Base-by-base conservation (phyloP, 37 sponge, comb jelly and placozoan species). In the Ianthella basta region DNA sequence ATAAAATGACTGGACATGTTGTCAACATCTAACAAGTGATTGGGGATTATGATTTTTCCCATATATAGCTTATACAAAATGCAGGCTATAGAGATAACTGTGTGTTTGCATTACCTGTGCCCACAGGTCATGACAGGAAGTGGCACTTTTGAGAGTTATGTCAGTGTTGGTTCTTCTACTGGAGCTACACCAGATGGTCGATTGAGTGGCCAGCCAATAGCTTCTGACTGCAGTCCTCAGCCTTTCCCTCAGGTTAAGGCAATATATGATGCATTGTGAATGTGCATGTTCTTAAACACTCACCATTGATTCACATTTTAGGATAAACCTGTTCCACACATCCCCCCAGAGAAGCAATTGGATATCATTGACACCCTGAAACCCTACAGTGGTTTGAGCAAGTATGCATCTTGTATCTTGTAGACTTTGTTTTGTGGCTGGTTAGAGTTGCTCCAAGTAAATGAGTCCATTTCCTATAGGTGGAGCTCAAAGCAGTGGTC, bases 141-240 rank as follows among this genome's bases (percentile, higher is more conserved):
- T 56, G 87, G 87, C 8, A 87, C 82, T 57, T 87, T 81, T 81
- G 87, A 87, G 72, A 87, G 72, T 35, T 87, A 87, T 27, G 57
- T 69, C 40, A 70, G 72, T 68, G 70, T 87, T 55, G 87, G 87
- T 1, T 37, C 59, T 69, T 82, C 54, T n/a, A 69, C 70, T 68
- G 87, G 65, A n/a, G 87, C 87, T 55, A 87, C 87, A 14, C 87
- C 87, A 15, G 87, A 87, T 68, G 87, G 87, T 19, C 81, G 87
- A 15, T 63, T 87, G 57, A 87, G 61, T 55, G 82, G 72, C 0
- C 87, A 87, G 60, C 87, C 87, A 14, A 80, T 39, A 69, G 87
- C 87, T 34, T 87, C 87, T 59, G 87, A 87, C 40, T 81, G 81
- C 59, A 87, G 87, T 64, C 70, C 81, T 20, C 87, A 87, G 80